Conservation (phyloP, 2,113 vertebrate species). For the Pao palembangensis region DNA sequence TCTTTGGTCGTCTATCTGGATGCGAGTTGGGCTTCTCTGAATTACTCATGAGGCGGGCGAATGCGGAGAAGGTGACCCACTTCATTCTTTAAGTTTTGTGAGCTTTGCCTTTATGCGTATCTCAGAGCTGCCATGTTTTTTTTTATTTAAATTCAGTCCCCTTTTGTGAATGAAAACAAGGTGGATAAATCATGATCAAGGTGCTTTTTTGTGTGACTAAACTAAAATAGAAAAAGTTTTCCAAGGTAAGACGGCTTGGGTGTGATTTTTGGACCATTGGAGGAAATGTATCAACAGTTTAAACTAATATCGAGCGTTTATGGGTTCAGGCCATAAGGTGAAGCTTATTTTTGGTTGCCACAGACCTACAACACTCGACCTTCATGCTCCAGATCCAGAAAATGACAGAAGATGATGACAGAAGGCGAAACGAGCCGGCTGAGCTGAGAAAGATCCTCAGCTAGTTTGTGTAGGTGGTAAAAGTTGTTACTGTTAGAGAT, state of each 20-base stretch:
- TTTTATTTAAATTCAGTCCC: neutral
- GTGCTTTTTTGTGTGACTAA: neutral
- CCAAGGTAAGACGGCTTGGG: neutral
- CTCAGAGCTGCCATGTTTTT: too few relatives aligned
- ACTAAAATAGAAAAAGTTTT: neutral
- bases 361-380: too few relatives aligned
- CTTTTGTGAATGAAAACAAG: neutral
- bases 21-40: conserved; percentile 30
- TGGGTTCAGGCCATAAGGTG: too few relatives aligned
- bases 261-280: neutral
- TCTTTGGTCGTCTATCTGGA: conserved; percentile 27
- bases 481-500: too few relatives aligned
- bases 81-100: conserved; percentile 50
- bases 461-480: too few relatives aligned
- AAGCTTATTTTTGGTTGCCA: too few relatives aligned
- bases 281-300: too few relatives aligned
- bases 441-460: too few relatives aligned
- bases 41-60: conserved; percentile 56
- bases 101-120: conserved; percentile 1
- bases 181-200: neutral
- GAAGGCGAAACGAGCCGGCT: too few relatives aligned
- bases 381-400: too few relatives aligned
- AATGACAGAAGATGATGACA: too few relatives aligned
- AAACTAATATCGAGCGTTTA: too few relatives aligned
- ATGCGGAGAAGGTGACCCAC: conserved; percentile 48